These are phyloP conservation scores for Euura saliciscinereae DNA, from an alignment of 1,140 invertebrate genomes.

Conservation along the genomic window DNA sequence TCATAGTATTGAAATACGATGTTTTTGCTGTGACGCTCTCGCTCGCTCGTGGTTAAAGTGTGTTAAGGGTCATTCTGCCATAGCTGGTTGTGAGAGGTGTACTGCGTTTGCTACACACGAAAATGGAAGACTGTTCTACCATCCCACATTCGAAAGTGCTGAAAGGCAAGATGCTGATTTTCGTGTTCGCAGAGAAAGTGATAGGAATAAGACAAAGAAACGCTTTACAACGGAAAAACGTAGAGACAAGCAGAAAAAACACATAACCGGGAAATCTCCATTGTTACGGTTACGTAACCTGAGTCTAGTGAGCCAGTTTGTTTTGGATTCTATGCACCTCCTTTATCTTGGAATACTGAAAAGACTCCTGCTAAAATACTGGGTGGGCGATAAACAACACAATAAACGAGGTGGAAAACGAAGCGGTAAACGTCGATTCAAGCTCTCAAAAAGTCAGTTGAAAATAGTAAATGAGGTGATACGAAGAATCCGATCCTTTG, in stretches of 20 bases:
- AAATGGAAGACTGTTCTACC: not conserved
- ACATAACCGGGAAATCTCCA: slow-evolving; percentile 33
- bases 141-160: not conserved
- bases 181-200: not conserved
- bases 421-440: not conserved
- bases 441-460: not conserved
- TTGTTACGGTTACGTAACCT: slow-evolving; percentile 19
- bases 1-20: slow-evolving; percentile 26
- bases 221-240: not conserved
- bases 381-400: not conserved
- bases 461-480: not conserved
- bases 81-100: not conserved
- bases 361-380: slow-evolving; percentile 22
- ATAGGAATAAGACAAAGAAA: not conserved
- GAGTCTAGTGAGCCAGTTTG: not conserved
- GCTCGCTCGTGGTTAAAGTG: not conserved
- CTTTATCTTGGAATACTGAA: not conserved
- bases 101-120: not conserved
- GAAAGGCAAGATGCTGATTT: not conserved
- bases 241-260: slow-evolving; percentile 31
- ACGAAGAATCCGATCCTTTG: slow-evolving; percentile 24
- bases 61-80: not conserved
- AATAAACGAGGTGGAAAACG: not conserved
- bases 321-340: not conserved
- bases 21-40: slow-evolving; percentile 33